Evolutionary conservation across 2,113 vertebrate genomes (phyloP).

Genomic region (Terrapene triunguis): DNA sequence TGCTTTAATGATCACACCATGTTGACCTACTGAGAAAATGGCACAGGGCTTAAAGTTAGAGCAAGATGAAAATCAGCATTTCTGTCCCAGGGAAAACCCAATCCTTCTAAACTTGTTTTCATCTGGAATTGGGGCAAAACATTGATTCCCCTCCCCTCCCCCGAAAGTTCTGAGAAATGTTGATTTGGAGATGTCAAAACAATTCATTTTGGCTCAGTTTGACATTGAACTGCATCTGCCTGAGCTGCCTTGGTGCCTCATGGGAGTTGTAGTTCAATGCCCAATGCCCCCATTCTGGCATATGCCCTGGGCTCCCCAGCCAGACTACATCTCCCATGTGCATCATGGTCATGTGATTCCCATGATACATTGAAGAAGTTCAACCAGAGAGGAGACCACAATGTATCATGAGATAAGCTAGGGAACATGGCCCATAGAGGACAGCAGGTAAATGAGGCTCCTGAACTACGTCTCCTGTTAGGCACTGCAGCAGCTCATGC

Average conservation of each 20-base stretch:
- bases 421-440: background rate
- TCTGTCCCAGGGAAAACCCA: background rate
- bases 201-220: background rate
- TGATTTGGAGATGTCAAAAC: background rate
- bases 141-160: background rate
- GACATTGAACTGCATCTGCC: background rate
- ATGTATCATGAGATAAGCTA: background rate
- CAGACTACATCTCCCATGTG: background rate
- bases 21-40: background rate
- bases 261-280: background rate
- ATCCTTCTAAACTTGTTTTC: background rate
- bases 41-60: background rate
- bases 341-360: background rate
- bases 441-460: background rate
- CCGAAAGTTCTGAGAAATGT: background rate
- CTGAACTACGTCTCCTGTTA: background rate
- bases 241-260: background rate
- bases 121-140: background rate
- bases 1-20: background rate
- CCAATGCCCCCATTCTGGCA: background rate
- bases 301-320: rapidly evolving
- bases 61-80: background rate
- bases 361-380: rapidly evolving
- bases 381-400: background rate
- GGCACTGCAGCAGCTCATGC: background rate